Evolutionary conservation across 1,140 invertebrate genomes (phyloP).

Genomic region (Drosophila mauritiana): DNA sequence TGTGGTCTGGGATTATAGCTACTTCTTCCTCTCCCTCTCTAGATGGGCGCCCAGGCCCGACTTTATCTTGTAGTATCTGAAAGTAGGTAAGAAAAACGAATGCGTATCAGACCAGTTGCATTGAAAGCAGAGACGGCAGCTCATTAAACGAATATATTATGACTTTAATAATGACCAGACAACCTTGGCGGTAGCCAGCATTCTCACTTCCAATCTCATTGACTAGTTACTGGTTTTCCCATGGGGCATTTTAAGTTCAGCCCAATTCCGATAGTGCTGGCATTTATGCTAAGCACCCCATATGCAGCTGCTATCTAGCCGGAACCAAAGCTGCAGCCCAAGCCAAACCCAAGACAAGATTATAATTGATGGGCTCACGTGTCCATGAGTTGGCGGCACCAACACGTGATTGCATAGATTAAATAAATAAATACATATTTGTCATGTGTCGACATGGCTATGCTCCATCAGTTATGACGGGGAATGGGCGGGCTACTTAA

Average conservation of each 20-base stretch:
- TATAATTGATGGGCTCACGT: conserved; percentile 48
- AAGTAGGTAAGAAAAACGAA: conserved; percentile 29
- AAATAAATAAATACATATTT: not conserved
- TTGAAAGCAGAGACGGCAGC: conserved; percentile 3
- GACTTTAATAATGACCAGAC: conserved; percentile 37
- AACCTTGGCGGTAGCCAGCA: conserved; percentile 36
- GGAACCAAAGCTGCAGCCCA: conserved; percentile 10
- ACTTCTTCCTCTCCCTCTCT: conserved; percentile 7
- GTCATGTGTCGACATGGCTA: no score
- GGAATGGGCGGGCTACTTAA: not conserved
- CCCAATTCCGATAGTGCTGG: conserved; percentile 25
- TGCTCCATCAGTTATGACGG: conserved; percentile 10
- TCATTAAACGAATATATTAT: conserved; percentile 47
- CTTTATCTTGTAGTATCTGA: conserved; percentile 43
- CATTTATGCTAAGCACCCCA: conserved; percentile 11
- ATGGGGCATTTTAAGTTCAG: conserved; percentile 5
- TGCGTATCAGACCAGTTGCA: conserved; percentile 32
- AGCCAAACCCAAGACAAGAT: conserved; percentile 12
- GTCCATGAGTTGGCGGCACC: conserved; percentile 2
- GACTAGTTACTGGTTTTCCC: conserved; percentile 25
- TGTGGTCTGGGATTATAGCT: conserved; percentile 4
- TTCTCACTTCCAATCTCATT: conserved; percentile 14
- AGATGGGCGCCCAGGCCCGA: conserved; percentile 61
- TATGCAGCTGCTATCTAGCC: conserved; percentile 43
- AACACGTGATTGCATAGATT: conserved; percentile 25